Conservation (phyloP, 2,888 invertebrate species). For the Rhingia campestris region DNA sequence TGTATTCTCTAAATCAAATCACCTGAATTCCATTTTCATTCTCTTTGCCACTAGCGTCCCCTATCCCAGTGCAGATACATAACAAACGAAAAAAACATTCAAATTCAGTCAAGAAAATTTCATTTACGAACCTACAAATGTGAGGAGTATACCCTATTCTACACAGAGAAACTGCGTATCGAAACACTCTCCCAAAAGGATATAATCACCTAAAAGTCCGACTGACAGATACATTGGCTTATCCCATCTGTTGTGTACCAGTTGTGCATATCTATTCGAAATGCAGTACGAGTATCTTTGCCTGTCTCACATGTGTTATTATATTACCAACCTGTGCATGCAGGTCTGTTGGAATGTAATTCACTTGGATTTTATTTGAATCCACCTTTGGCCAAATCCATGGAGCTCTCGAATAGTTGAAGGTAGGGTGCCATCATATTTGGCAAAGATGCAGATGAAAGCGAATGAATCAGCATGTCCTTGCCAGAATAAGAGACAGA, state of each 20-base stretch:
- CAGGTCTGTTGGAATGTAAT: conserved; percentile 24
- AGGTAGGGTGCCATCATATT: conserved; percentile 21
- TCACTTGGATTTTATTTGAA: conserved; percentile 11
- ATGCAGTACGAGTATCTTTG: not conserved
- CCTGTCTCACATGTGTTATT: conserved; percentile 36
- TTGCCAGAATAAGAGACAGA: not conserved
- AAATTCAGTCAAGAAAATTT: conserved; percentile 63
- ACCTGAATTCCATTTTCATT: conserved; percentile 71
- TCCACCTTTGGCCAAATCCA: conserved; percentile 15
- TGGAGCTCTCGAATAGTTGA: conserved; percentile 22
- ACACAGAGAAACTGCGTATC: conserved; percentile 1
- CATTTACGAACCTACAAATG: conserved; percentile 21
- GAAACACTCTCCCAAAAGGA: conserved; percentile 42
- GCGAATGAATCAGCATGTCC: conserved; percentile 51
- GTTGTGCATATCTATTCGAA: conserved; percentile 2
- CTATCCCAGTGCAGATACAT: conserved; percentile 1
- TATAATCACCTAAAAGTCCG: conserved; percentile 72
- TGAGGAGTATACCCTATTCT: conserved; percentile 1
- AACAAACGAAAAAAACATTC: conserved; percentile 27
- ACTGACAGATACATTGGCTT: conserved; percentile 61
- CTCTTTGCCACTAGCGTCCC: not conserved
- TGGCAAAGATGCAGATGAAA: conserved; percentile 49
- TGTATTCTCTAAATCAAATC: conserved; percentile 72
- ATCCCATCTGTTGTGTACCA: conserved; percentile 37
- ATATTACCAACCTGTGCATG: conserved; percentile 47